A percentile compares a stretch with the other conserved stretches of the same genome.
These are phyloP conservation scores for Amphiura filiformis DNA, from an alignment of 35 echinoderm and acorn worm genomes.

Conservation along the genomic window DNA sequence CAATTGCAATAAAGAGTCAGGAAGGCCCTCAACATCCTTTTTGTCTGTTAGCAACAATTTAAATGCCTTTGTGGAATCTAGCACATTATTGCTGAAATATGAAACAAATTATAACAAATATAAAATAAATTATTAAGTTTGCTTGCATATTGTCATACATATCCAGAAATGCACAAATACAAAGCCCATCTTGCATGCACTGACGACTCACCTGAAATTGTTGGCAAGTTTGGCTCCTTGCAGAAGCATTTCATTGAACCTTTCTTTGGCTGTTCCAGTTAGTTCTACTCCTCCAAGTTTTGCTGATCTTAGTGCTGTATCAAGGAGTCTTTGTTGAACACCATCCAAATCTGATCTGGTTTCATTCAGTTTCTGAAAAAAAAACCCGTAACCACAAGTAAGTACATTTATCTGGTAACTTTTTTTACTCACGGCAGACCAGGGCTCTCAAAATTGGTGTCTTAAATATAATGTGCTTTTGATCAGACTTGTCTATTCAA, in stretches of 20 bases:
- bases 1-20: slow-evolving; percentile 62
- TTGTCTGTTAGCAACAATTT: slow-evolving; percentile 52
- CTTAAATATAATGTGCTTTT: too few relatives aligned
- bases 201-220: slow-evolving; percentile 84
- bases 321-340: slow-evolving; percentile 58
- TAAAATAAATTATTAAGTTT: too few relatives aligned
- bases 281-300: slow-evolving; percentile 79
- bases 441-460: too few relatives aligned
- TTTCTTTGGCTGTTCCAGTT: slow-evolving; percentile 54
- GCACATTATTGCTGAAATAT: slow-evolving; percentile 96
- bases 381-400: too few relatives aligned
- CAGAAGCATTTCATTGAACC: slow-evolving; percentile 76
- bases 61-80: slow-evolving; percentile 89
- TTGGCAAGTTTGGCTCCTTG: slow-evolving; percentile 59
- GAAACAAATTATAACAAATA: too few relatives aligned
- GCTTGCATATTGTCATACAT: too few relatives aligned
- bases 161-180: too few relatives aligned
- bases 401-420: too few relatives aligned
- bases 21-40: slow-evolving; percentile 78
- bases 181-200: too few relatives aligned
- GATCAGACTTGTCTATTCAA: too few relatives aligned
- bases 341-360: slow-evolving; percentile 43
- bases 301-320: slow-evolving; percentile 36
- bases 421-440: too few relatives aligned
- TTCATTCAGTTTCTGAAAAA: slow-evolving; percentile 20